Conservation (phyloP, 2,113 vertebrate genomes). For the Phylloscopus whistleri region DNA sequence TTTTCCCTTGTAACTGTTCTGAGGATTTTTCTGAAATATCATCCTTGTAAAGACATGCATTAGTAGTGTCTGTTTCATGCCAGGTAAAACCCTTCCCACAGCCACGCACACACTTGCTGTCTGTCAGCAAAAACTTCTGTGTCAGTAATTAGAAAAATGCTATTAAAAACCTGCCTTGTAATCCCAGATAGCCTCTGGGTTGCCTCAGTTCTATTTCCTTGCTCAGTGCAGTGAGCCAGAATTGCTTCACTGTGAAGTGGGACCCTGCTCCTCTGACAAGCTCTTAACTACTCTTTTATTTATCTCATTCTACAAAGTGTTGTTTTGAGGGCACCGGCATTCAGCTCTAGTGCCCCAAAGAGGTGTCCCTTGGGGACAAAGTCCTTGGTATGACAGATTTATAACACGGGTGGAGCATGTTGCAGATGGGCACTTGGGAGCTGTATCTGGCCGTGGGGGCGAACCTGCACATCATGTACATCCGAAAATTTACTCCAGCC, state of each 20-base stretch:
- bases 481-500: not conserved
- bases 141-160: constrained; percentile 58
- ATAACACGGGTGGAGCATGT: not conserved
- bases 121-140: constrained; percentile 61
- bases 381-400: not conserved
- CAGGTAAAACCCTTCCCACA: constrained; percentile 47
- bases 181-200: constrained; percentile 44
- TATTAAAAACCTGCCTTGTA: constrained; percentile 56
- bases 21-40: not conserved
- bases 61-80: constrained; percentile 18
- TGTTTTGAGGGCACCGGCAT: not conserved
- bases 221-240: not conserved
- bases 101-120: constrained; percentile 37
- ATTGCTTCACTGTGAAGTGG: not conserved
- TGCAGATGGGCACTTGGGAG: not conserved
- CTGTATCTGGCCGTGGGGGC: not conserved
- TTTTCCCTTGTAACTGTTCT: not conserved
- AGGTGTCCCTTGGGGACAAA: not conserved
- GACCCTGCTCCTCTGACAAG: not conserved
- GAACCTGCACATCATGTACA: not conserved
- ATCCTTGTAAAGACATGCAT: constrained; percentile 57
- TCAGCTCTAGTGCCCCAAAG: not conserved
- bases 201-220: not conserved
- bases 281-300: not conserved
- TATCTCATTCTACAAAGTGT: not conserved